Evolutionary conservation across 2,888 invertebrate species (phyloP).

Genomic region (Tuberolachnus salignus): DNA sequence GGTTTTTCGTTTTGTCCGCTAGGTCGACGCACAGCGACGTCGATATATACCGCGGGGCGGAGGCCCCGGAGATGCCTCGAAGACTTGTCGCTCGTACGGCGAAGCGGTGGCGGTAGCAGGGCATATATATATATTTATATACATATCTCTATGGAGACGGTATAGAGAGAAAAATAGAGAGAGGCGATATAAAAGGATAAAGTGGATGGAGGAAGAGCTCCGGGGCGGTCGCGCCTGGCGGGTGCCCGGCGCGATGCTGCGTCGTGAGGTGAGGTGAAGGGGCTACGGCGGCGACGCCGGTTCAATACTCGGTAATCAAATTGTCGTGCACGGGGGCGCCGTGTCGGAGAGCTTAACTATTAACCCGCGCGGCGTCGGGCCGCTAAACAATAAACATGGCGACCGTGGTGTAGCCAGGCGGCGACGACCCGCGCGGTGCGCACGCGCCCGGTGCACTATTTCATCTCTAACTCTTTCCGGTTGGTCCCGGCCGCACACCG

Average conservation of each 20-base stretch:
- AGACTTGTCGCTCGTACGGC: no score
- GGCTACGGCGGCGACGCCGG: slow-evolving; percentile 29
- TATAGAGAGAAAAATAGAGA: neutral
- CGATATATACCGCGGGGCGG: no score
- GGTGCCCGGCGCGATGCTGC: neutral
- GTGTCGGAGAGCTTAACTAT: slow-evolving; percentile 56
- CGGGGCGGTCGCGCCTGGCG: neutral
- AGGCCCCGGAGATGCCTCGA: neutral
- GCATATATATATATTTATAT: neutral
- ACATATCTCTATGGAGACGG: neutral
- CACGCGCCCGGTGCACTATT: slow-evolving; percentile 48
- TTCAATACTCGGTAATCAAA: slow-evolving; percentile 57
- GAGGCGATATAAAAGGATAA: slow-evolving; percentile 18
- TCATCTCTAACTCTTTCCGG: slow-evolving; percentile 56
- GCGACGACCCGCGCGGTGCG: slow-evolving; percentile 16
- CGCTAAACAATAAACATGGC: slow-evolving; percentile 57
- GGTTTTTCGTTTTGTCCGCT: neutral
- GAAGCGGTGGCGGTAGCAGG: neutral
- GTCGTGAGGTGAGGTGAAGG: neutral
- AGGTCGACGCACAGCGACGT: neutral
- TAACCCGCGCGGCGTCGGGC: slow-evolving; percentile 56
- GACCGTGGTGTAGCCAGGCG: slow-evolving; percentile 30
- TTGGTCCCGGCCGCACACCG: slow-evolving; percentile 53
- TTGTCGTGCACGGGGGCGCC: slow-evolving; percentile 56
- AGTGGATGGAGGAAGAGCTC: neutral